Percentiles rank a stretch among this genome's conserved stretches.
Conservation (phyloP, 2,113 vertebrate genomes). For the Oncorhynchus clarkii region DNA sequence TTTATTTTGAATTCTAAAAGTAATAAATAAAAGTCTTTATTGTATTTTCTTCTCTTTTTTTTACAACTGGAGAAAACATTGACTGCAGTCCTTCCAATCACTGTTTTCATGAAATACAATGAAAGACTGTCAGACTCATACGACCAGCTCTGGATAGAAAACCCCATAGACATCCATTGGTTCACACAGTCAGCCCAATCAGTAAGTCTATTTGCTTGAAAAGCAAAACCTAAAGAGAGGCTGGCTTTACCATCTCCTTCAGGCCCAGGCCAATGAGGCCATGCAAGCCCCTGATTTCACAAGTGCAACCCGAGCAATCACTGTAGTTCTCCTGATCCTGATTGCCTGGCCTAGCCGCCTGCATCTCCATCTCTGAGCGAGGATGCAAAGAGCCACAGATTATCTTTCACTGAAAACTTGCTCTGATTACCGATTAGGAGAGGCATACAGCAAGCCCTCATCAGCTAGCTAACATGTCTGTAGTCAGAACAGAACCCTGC, state of each 20-base stretch:
- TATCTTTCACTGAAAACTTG: slow-evolving; percentile 77
- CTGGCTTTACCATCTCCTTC: slow-evolving; percentile 62
- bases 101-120: neutral
- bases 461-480: slow-evolving; percentile 67
- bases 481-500: slow-evolving; percentile 47
- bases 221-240: slow-evolving; percentile 46
- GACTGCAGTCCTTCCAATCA: neutral
- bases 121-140: neutral
- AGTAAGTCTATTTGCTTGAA: slow-evolving; percentile 50
- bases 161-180: neutral
- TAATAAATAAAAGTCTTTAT: neutral
- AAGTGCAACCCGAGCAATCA: slow-evolving; percentile 67
- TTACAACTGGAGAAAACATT: neutral
- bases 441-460: slow-evolving; percentile 65
- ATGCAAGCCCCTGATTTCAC: slow-evolving; percentile 62
- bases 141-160: neutral
- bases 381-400: slow-evolving; percentile 74
- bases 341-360: slow-evolving; percentile 50
- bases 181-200: slow-evolving; percentile 42
- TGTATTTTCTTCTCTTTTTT: neutral
- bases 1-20: no score
- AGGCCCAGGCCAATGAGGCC: slow-evolving; percentile 44
- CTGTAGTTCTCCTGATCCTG: slow-evolving; percentile 18
- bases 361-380: slow-evolving; percentile 56
- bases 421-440: slow-evolving; percentile 75